These are phyloP conservation scores for Scaptodrosophila latifasciaeformis DNA, from an alignment of 2,888 invertebrate genomes.

Conservation along the genomic window DNA sequence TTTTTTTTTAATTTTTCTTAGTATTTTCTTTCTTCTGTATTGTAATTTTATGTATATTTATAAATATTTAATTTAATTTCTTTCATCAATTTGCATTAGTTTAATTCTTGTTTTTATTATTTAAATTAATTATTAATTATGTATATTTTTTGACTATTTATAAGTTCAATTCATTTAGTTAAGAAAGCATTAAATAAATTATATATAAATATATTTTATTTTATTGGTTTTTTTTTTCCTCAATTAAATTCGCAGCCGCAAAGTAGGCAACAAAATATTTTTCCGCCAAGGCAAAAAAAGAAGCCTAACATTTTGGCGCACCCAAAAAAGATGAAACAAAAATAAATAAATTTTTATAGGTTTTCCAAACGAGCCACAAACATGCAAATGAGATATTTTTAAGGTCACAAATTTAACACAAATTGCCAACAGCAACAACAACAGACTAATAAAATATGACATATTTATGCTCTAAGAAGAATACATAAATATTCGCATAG, in stretches of 20 bases:
- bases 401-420: neutral
- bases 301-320: constrained; percentile 45
- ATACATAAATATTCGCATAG: too few species aligned
- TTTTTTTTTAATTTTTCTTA: constrained; percentile 17
- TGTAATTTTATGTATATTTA: neutral
- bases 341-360: too few species aligned
- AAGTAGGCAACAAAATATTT: constrained; percentile 42
- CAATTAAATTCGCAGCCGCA: constrained; percentile 36
- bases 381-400: constrained; percentile 30
- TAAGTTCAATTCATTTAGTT: constrained; percentile 29
- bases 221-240: neutral
- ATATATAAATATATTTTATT: constrained; percentile 1
- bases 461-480: too few species aligned
- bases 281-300: neutral
- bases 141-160: constrained; percentile 48
- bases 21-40: constrained; percentile 20
- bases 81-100: constrained; percentile 11
- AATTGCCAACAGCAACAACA: neutral
- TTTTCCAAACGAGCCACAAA: constrained; percentile 20
- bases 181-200: constrained; percentile 49
- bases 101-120: constrained; percentile 7
- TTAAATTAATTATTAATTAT: constrained; percentile 15
- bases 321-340: constrained; percentile 16
- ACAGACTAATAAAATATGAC: constrained; percentile 6
- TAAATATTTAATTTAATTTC: constrained; percentile 17